Percentiles rank a stretch among this genome's conserved stretches.
phyloP scores from a whole-genome alignment of 1,140 invertebrate species.

The Drosophila baimaii region DNA sequence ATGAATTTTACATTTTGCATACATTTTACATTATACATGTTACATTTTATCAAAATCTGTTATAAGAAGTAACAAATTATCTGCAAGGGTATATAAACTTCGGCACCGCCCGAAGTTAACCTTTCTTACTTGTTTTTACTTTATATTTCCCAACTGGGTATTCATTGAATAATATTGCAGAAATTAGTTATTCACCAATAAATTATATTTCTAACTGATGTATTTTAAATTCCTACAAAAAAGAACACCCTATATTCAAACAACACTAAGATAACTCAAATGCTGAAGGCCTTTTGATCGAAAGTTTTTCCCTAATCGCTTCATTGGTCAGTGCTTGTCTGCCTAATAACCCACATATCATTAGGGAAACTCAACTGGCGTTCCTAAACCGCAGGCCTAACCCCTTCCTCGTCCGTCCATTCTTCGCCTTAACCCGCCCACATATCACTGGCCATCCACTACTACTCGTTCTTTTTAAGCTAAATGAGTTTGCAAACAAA shows the following conservation, averaged over 20 bases:
- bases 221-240: no score
- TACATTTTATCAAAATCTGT: no score
- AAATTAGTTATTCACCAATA: no score
- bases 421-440: slow-evolving; percentile 27
- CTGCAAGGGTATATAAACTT: no score
- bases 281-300: slow-evolving; percentile 38
- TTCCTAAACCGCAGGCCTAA: slow-evolving; percentile 13
- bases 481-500: slow-evolving; percentile 64
- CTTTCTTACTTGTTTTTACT: no score
- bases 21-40: no score
- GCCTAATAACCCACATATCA: slow-evolving; percentile 63
- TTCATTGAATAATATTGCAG: no score
- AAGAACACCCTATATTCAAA: slow-evolving; percentile 11
- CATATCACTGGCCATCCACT: slow-evolving; percentile 21
- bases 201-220: background rate
- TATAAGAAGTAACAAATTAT: no score
- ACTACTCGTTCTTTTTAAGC: slow-evolving; percentile 21
- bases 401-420: background rate
- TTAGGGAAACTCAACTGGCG: slow-evolving; percentile 42
- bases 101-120: no score
- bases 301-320: slow-evolving; percentile 64
- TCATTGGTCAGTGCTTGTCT: slow-evolving; percentile 40
- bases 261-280: slow-evolving; percentile 14
- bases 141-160: no score
- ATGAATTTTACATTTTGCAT: no score